Percentiles rank a stretch among this genome's conserved stretches.
Evolutionary conservation across 2,113 vertebrate genomes (phyloP).

Genomic region (Spea multiplicata): DNA sequence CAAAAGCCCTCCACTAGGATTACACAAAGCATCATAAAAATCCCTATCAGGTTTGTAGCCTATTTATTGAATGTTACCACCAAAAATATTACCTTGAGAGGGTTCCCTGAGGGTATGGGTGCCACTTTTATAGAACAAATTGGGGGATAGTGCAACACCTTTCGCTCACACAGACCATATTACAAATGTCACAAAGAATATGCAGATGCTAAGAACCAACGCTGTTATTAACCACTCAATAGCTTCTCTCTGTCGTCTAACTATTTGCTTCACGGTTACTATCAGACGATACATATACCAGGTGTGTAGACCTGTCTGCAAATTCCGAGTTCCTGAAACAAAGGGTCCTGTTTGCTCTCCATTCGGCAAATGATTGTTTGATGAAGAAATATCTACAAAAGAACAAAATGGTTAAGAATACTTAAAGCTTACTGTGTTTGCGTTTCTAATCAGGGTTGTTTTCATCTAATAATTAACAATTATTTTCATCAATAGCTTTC

Average conservation of each 20-base stretch:
- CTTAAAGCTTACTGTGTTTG: too few species aligned
- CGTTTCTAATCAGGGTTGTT: too few species aligned
- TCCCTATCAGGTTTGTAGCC: too few species aligned
- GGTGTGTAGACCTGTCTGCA: slow-evolving; percentile 17
- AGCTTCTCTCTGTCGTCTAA: slow-evolving; percentile 7
- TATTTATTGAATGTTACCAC: too few species aligned
- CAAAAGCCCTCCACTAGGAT: too few species aligned
- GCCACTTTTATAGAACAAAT: too few species aligned
- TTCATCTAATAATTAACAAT: too few species aligned
- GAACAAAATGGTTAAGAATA: neutral
- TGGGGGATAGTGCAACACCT: too few species aligned
- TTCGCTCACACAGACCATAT: neutral
- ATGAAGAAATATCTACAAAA: slow-evolving; percentile 19
- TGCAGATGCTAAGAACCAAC: neutral
- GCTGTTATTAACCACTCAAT: neutral
- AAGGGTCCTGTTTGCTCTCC: slow-evolving; percentile 50
- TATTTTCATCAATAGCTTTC: too few species aligned
- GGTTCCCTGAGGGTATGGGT: too few species aligned
- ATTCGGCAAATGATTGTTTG: slow-evolving; percentile 42
- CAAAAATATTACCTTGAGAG: too few species aligned
- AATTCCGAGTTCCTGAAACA: slow-evolving; percentile 33
- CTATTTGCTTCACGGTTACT: rapidly evolving
- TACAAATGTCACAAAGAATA: neutral
- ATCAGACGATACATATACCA: slow-evolving; percentile 32
- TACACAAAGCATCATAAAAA: too few species aligned